Conservation (phyloP, 2,888 invertebrate species). For the Neria commutata region DNA sequence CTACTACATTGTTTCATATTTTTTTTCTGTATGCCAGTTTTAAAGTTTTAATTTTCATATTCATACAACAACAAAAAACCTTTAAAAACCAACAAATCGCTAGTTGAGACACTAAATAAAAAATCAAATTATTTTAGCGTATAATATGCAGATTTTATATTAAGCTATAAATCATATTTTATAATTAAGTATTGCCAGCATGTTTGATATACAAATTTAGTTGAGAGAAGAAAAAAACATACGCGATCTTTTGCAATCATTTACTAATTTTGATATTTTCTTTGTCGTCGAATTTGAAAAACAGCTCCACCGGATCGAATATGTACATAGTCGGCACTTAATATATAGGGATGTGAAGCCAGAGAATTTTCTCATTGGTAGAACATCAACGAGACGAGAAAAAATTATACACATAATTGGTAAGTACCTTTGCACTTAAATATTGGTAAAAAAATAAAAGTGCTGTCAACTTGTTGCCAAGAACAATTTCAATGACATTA, state of each 20-base stretch:
- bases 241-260: no score
- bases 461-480: no score
- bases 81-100: no score
- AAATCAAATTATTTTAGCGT: no score
- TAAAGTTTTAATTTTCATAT: conserved; percentile 14
- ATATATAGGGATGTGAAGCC: conserved; percentile 99
- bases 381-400: conserved; percentile 95
- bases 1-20: conserved; percentile 8
- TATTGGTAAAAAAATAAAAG: conserved; percentile 2
- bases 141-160: no score
- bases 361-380: conserved; percentile 99
- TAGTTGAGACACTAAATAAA: conserved; percentile 58
- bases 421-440: conserved; percentile 58
- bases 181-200: no score
- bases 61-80: conserved; percentile 22
- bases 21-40: conserved; percentile 9
- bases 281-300: conserved; percentile 15
- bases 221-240: no score
- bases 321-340: conserved; percentile 98
- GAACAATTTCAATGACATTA: no score
- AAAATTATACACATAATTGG: conserved; percentile 99
- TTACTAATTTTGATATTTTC: no score
- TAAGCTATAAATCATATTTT: no score
- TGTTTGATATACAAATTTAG: no score
- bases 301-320: conserved; percentile 98